Evolutionary conservation across 30 jellyfish, hydroid and myxozoan genomes (phyloP), one percentile per base, ranked within the genome.

Genomic region (Pseudorhiza aurosa): DNA sequence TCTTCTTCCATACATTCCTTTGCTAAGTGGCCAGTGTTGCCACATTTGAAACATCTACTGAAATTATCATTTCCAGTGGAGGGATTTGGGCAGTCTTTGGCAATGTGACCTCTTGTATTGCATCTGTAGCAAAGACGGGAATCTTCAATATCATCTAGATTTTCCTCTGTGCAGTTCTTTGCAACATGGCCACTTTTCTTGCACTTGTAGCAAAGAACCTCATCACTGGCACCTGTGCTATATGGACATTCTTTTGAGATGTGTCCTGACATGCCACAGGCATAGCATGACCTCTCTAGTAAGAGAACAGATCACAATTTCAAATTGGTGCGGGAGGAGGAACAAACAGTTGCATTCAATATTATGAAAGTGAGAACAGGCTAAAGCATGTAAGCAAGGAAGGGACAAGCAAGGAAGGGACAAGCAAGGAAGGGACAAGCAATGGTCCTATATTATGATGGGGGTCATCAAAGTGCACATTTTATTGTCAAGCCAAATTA

Each of bases 21-120:
- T 37, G 95, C 96, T 30, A 75, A 65, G 49, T 84, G 98, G 19
- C 98, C 98, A 28, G 64, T 14, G 45, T 47, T 70, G 30, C 98
- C 98, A 85, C 98, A 91, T 45, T 70, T 87, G 82, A 67, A 91
- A 65, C 98, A 91, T 64, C 67, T 46, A 42, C 73, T 43, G 26
- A 49, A 39, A 39, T 31, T 26, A 18, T 65, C 87, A 15, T 65
- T 67, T 9, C 88, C 88, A n/a, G 62, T 44, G 18, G 72, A 33
- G 11, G 82, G 72, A 35, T 88, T 72, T 11, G 86, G 60, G 87
- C 98, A 91, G 27, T 91, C 98, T 40, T 89, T 83, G 25, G 95
- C 84, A 42, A 85, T 58, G 75, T 85, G 95, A 17, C 95, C 95
- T 39, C 60, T 53, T 30, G 49, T 32, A 29, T 37, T 30, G 68